Conservation (phyloP, 2,113 vertebrate species). For the Tylochromis polylepis region DNA sequence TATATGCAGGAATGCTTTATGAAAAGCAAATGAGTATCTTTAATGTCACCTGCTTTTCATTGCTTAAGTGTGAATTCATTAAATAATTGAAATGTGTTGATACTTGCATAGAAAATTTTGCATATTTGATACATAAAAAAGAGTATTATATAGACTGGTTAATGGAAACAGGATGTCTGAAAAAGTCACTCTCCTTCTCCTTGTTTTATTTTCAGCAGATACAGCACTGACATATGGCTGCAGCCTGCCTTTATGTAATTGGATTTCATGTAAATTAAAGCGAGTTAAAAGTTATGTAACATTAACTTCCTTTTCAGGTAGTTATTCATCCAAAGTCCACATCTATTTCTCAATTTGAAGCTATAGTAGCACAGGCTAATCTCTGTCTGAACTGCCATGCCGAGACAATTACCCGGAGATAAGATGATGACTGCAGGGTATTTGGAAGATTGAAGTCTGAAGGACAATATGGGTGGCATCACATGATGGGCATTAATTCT, state of each 20-base stretch:
- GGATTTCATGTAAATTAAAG: not conserved
- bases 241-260: not conserved
- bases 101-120: not conserved
- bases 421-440: not conserved
- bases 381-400: not conserved
- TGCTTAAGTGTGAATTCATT: not conserved
- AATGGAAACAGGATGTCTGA: not conserved
- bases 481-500: constrained; percentile 27
- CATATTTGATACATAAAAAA: not conserved
- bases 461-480: constrained; percentile 11
- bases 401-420: constrained; percentile 20
- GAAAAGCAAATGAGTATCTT: not conserved
- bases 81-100: not conserved
- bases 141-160: no score
- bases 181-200: not conserved
- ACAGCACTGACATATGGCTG: not conserved
- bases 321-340: not conserved
- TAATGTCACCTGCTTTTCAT: not conserved
- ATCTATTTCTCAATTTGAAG: not conserved
- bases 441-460: constrained; percentile 27
- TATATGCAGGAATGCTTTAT: not conserved
- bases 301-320: not conserved
- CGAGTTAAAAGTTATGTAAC: not conserved
- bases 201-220: not conserved
- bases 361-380: not conserved